Evolutionary conservation across 2,888 invertebrate species (phyloP).

Genomic region (Apeira syringaria): DNA sequence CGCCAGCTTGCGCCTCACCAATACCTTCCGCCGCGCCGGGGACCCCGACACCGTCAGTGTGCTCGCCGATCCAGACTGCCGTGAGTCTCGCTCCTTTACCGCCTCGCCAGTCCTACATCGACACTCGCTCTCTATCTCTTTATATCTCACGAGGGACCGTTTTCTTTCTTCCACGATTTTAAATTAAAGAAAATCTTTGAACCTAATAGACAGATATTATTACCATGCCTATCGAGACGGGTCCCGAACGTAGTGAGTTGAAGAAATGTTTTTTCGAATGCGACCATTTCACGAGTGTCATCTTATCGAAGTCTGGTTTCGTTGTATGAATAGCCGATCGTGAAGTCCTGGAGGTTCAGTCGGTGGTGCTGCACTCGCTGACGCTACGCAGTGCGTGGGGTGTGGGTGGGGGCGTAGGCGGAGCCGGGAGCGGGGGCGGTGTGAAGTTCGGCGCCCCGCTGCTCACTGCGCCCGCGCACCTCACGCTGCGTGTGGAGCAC

Average conservation of each 20-base stretch:
- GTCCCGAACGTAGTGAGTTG: too few species aligned
- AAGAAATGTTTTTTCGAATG: too few species aligned
- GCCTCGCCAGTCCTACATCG: too few species aligned
- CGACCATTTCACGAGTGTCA: too few species aligned
- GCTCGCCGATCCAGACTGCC: slow-evolving; percentile 52
- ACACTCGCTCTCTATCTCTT: too few species aligned
- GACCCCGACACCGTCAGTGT: slow-evolving; percentile 79
- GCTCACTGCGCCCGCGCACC: slow-evolving; percentile 91
- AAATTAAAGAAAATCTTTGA: too few species aligned
- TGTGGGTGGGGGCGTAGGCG: slow-evolving; percentile 62
- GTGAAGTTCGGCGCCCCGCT: slow-evolving; percentile 85
- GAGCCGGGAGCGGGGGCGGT: slow-evolving; percentile 67
- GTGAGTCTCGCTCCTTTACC: too few species aligned
- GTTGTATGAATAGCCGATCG: slow-evolving; percentile 35
- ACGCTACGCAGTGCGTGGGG: slow-evolving; percentile 87
- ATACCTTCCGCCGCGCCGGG: slow-evolving; percentile 87
- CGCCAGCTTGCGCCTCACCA: slow-evolving; percentile 89
- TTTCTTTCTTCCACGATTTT: too few species aligned
- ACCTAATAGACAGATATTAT: too few species aligned
- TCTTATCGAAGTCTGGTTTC: too few species aligned
- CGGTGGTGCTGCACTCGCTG: slow-evolving; percentile 89
- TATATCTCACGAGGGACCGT: too few species aligned
- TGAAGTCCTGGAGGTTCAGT: slow-evolving; percentile 89
- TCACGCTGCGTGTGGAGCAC: slow-evolving; percentile 91
- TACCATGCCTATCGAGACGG: too few species aligned